These are phyloP conservation scores for Cephus cinctus DNA, from an alignment of 1,140 invertebrate genomes.

Conservation along the genomic window DNA sequence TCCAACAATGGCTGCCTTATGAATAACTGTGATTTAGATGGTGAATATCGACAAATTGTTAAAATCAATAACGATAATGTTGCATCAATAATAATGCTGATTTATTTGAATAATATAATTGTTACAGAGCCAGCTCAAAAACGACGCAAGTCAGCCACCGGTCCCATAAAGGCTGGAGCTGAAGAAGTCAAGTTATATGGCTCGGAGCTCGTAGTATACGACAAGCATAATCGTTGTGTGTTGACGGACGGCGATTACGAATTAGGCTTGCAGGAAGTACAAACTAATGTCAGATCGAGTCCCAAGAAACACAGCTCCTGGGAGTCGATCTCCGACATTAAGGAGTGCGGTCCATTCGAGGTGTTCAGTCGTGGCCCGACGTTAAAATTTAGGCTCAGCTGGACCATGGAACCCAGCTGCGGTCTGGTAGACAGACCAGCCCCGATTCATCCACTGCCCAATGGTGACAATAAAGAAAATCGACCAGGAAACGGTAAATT, in stretches of 20 bases:
- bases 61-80: not conserved
- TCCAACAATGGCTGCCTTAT: constrained; percentile 52
- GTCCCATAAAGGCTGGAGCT: constrained; percentile 36
- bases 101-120: constrained; percentile 6
- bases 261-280: constrained; percentile 74
- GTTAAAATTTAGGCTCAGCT: constrained; percentile 80
- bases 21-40: constrained; percentile 54
- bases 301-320: constrained; percentile 72
- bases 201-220: constrained; percentile 86
- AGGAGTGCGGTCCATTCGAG: constrained; percentile 66
- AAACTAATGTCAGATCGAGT: constrained; percentile 59
- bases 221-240: constrained; percentile 84
- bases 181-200: constrained; percentile 72
- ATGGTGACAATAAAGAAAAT: constrained; percentile 62
- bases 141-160: constrained; percentile 59
- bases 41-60: constrained; percentile 24
- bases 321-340: constrained; percentile 78
- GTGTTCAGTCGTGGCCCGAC: constrained; percentile 74
- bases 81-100: not conserved
- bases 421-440: constrained; percentile 67
- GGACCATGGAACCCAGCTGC: constrained; percentile 73
- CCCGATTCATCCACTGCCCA: constrained; percentile 54
- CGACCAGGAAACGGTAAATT: constrained; percentile 55
- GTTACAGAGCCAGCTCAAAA: constrained; percentile 62
- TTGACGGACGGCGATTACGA: constrained; percentile 90